Evolutionary conservation across 64 coral and sea anemone species (phyloP).

Genomic region (Stylophora pistillata): DNA sequence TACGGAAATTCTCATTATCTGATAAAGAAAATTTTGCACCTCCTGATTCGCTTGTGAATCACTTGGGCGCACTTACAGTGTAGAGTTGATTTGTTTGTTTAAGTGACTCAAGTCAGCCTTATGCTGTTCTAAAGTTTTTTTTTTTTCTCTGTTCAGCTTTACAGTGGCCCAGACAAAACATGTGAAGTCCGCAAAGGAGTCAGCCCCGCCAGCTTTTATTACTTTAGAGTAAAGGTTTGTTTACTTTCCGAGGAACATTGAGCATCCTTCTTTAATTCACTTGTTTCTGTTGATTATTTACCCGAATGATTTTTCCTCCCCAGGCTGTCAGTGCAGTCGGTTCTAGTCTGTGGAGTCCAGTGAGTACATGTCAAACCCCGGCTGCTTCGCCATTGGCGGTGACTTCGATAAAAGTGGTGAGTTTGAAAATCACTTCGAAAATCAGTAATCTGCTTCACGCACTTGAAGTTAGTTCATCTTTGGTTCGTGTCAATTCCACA

Average conservation of each 20-base stretch:
- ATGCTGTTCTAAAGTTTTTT: not conserved
- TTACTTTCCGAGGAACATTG: too few relatives aligned
- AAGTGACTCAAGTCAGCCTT: not conserved
- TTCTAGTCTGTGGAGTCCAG: slow-evolving; percentile 84
- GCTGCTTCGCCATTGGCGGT: slow-evolving; percentile 86
- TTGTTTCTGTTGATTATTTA: not conserved
- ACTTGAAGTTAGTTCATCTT: too few relatives aligned
- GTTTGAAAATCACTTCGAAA: not conserved
- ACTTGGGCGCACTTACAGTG: too few relatives aligned
- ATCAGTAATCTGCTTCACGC: not conserved
- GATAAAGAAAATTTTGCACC: too few relatives aligned
- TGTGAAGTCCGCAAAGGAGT: slow-evolving; percentile 88
- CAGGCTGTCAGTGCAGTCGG: slow-evolving; percentile 88
- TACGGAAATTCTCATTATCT: too few relatives aligned
- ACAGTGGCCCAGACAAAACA: slow-evolving; percentile 74
- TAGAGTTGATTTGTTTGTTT: not conserved
- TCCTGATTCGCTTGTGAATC: too few relatives aligned
- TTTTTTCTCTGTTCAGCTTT: slow-evolving; percentile 50
- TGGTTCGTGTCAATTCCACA: too few relatives aligned
- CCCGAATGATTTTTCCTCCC: not conserved
- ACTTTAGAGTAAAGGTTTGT: slow-evolving; percentile 93
- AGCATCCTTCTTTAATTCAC: not conserved
- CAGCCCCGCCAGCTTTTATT: slow-evolving; percentile 81
- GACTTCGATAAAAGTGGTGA: slow-evolving; percentile 82
- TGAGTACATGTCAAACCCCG: slow-evolving; percentile 88